Base-by-base conservation (phyloP, 1,140 invertebrate genomes). In the Anastrepha obliqua region DNA sequence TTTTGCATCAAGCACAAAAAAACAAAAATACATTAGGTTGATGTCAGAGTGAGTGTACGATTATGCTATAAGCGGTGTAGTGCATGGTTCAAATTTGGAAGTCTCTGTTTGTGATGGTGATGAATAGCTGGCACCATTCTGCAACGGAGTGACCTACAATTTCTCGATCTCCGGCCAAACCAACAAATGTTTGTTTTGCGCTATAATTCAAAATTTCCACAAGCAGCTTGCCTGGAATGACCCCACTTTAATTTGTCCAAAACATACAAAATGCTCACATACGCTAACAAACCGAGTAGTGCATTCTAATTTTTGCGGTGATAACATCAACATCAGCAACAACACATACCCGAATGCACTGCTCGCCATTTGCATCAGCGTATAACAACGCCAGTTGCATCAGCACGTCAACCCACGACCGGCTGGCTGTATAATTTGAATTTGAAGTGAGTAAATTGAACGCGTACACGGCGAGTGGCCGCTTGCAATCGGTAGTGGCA, bases 261-360 rank as follows among this genome's bases (percentile, higher is more conserved):
- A 6, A 15, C 13, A 74, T 5, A 15, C 42, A 55, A 29, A 29
- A 29, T 29, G 29, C 29, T 29, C 74, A 81, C 17, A 62, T 78
- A 1, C 3, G 3, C 13, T 58, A n/a, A 47, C 59, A 42, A n/a
- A 60, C 55, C 6, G 5, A 64, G 15, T 1, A 13, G 7, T 62
- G 58, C 58, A 44, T 86, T 86, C 39, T 62, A 62, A 65, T 44
- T 62, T 86, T n/a, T 64, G 85, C 85, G 62, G 59, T 65, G 85
- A 86, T 65, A 64, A 44, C 85, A 86, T 62, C 59, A 62, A 86
- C 8, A 86, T 11, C 39, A 86, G 59, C n/a, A 85, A 60, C 85
- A 86, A 20, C 17, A 81, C 74, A 29, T 20, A 51, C 8, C 64
- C 60, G 51, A 42, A 17, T 29, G 17, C 42, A 5, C 64, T 15